These are phyloP conservation scores for Chinchilla lanigera DNA, from an alignment of 2,113 vertebrate genomes.

Conservation along the genomic window DNA sequence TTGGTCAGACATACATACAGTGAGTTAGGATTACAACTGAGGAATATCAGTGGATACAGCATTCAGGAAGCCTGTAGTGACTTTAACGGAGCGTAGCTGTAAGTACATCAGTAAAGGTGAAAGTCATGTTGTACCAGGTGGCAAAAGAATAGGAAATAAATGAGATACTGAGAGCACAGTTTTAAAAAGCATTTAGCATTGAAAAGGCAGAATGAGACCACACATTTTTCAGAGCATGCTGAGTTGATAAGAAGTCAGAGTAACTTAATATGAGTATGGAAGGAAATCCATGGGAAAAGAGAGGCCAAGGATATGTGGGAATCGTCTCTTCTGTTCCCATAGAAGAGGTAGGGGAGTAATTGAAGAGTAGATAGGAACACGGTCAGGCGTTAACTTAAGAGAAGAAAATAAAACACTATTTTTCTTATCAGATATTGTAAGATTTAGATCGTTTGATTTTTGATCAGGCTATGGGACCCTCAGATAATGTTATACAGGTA, in stretches of 20 bases:
- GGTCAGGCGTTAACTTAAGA: not conserved
- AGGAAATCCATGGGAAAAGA: not conserved
- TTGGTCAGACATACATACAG: not conserved
- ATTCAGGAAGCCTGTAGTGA: not conserved
- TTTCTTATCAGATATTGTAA: not conserved
- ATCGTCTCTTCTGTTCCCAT: no score
- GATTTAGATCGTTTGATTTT: conserved; percentile 42
- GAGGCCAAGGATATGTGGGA: not conserved
- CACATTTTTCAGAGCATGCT: not conserved
- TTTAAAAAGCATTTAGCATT: not conserved
- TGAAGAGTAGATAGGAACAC: not conserved
- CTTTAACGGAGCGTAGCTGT: not conserved
- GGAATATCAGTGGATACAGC: not conserved
- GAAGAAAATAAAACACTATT: not conserved
- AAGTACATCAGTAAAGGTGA: not conserved
- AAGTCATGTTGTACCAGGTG: not conserved
- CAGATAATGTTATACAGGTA: not conserved
- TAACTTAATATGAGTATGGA: not conserved
- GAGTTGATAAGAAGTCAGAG: not conserved
- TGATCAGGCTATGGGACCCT: not conserved
- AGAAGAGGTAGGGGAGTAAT: not conserved
- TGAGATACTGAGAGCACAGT: not conserved
- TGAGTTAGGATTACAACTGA: not conserved
- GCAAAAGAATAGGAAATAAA: not conserved
- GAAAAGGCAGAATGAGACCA: not conserved